phyloP scores from a whole-genome alignment of 2,888 invertebrate species.

The Xanthia icteritia region DNA sequence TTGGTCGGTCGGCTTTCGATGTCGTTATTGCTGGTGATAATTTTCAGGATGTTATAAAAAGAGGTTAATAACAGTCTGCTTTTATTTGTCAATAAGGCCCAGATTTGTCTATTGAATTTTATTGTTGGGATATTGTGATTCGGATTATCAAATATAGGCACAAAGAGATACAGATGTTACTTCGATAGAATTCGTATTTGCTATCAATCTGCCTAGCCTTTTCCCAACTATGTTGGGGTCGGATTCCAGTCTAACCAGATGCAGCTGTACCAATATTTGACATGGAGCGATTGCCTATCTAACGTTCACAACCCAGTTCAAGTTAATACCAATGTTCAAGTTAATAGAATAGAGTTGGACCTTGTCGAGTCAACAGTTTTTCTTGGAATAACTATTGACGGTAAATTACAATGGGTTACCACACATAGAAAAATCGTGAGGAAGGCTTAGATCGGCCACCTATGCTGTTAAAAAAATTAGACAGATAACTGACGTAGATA shows the following conservation, averaged over 20 bases:
- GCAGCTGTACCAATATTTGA: not conserved
- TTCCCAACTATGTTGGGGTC: not conserved
- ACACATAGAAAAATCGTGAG: too few species aligned
- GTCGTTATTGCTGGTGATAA: conserved; percentile 51
- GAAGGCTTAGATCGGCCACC: too few species aligned
- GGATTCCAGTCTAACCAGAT: not conserved
- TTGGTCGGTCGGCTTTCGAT: conserved; percentile 52
- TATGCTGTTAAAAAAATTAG: too few species aligned
- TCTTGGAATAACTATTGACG: too few species aligned
- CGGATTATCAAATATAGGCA: conserved; percentile 6
- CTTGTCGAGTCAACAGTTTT: too few species aligned
- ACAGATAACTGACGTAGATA: too few species aligned
- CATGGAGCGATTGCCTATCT: not conserved
- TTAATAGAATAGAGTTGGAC: too few species aligned
- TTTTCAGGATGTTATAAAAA: conserved; percentile 46
- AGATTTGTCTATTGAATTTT: conserved; percentile 26
- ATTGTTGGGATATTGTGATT: conserved; percentile 12
- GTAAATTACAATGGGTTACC: too few species aligned
- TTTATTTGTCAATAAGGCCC: conserved; percentile 24
- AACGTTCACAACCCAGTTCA: not conserved
- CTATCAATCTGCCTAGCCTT: not conserved
- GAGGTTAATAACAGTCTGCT: conserved; percentile 25
- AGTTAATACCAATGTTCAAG: too few species aligned
- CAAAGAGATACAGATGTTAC: not conserved
- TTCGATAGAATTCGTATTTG: not conserved